Percentiles rank a stretch among this genome's conserved stretches.
Evolutionary conservation across 2,888 invertebrate genomes (phyloP).

Genomic region (Drosophila mercatorum): DNA sequence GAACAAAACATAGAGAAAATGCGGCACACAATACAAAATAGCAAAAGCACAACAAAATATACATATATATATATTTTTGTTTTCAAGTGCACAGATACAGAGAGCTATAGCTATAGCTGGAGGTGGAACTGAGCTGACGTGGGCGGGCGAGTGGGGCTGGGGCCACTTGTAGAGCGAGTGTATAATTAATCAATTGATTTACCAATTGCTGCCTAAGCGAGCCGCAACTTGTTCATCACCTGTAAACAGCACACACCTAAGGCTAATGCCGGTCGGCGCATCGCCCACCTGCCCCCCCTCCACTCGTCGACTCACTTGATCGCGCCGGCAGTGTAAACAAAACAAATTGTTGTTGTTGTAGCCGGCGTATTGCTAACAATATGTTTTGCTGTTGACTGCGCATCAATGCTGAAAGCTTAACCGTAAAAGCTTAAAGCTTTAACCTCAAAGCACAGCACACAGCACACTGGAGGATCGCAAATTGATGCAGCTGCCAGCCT

Average conservation of each 20-base stretch:
- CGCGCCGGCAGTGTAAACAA: slow-evolving; percentile 57
- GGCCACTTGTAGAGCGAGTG: slow-evolving; percentile 34
- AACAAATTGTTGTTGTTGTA: slow-evolving; percentile 25
- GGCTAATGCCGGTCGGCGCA: slow-evolving; percentile 9
- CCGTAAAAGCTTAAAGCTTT: slow-evolving; percentile 42
- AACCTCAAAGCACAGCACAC: slow-evolving; percentile 21
- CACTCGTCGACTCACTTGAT: slow-evolving; percentile 31
- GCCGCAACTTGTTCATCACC: slow-evolving; percentile 23
- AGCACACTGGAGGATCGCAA: slow-evolving; percentile 31
- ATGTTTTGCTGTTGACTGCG: slow-evolving; percentile 2
- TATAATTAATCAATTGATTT: slow-evolving; percentile 58
- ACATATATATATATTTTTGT: slow-evolving; percentile 15
- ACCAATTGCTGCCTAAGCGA: slow-evolving; percentile 11
- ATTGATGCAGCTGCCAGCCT: slow-evolving; percentile 12
- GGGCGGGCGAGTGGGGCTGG: slow-evolving; percentile 18
- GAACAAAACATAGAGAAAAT: slow-evolving; percentile 42
- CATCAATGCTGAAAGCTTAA: background rate
- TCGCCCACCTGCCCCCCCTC: background rate
- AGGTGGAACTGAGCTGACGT: slow-evolving; percentile 12
- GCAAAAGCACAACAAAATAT: slow-evolving; percentile 38
- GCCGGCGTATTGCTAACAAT: slow-evolving; percentile 13
- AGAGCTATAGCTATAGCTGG: background rate
- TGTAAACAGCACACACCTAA: slow-evolving; percentile 23
- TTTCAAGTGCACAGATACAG: slow-evolving; percentile 62
- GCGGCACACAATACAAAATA: slow-evolving; percentile 33